These are phyloP conservation scores for Ascidia mentula DNA, from an alignment of 23 tunicate genomes.

Conservation along the genomic window DNA sequence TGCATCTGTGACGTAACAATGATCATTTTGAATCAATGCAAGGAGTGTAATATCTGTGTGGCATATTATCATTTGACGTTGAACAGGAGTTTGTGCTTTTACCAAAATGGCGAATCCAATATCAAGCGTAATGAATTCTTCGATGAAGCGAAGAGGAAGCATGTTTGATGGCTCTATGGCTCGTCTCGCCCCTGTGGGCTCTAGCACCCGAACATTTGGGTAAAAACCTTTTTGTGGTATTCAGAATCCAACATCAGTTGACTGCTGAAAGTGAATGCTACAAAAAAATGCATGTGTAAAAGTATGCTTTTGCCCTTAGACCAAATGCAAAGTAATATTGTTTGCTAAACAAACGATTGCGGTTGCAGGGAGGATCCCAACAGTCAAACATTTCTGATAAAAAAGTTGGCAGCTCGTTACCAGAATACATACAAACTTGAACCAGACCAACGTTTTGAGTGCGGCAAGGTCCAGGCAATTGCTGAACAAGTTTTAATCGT, in stretches of 20 bases:
- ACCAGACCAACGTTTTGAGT: slow-evolving; percentile 53
- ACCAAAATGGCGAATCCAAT: neutral
- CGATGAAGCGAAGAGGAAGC: slow-evolving; percentile 42
- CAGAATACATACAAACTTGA: slow-evolving; percentile 64
- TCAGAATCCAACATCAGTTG: no score
- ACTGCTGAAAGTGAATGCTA: neutral
- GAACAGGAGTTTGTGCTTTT: neutral
- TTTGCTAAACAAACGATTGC: neutral
- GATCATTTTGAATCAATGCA: no score
- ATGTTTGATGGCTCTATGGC: slow-evolving; percentile 54
- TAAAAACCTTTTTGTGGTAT: neutral
- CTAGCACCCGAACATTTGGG: slow-evolving; percentile 65
- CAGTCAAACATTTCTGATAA: slow-evolving; percentile 47
- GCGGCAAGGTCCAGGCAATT: slow-evolving; percentile 39
- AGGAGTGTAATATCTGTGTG: no score
- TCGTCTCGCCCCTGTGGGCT: slow-evolving; percentile 26
- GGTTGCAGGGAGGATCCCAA: slow-evolving; percentile 52
- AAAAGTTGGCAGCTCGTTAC: slow-evolving; percentile 24
- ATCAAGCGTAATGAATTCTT: slow-evolving; percentile 2
- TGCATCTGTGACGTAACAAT: no score
- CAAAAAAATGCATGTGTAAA: neutral
- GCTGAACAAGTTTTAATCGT: slow-evolving; percentile 51
- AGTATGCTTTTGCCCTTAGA: neutral
- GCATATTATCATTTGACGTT: no score
- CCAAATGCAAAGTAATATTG: neutral